Evolutionary conservation across 2,888 invertebrate genomes (phyloP), one percentile per base, ranked within the genome.

Genomic region (Scaptomyza tumidula): DNA sequence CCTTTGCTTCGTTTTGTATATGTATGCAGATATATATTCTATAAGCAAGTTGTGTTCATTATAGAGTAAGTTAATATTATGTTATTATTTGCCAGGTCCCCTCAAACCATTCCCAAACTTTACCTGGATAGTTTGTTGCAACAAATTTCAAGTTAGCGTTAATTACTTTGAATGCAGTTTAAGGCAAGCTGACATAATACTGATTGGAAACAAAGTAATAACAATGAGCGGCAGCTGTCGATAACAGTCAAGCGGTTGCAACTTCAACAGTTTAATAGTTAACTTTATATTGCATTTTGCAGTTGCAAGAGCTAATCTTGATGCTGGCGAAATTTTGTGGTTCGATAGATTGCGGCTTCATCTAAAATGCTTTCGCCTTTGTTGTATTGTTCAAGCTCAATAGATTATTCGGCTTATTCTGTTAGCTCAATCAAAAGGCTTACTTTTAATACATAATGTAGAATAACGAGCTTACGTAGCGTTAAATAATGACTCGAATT

Each of bases 131-230:
- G 44, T 31, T 57, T 52, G 58, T 52, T 31, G 61, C 55, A 73
- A 55, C 63, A 59, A 71, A 67, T 75, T 68, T 58, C 57, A 66
- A 73, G 57, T 14, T 59, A 62, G 50, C 59, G 76, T 79, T 85
- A 87, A 82, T 82, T 71, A 79, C 80, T 79, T 87, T 85, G 68
- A 75, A 82, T 82, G 64, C 67, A 75, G 69, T 68, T 75, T 72
- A 57, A 37, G 64, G 55, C 49, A 6, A 46, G 44, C 45, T 56
- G 54, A 19, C 13, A 24, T 64, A 65, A 45, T 37, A 49, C 41
- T 14, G 33, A 49, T 27, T 16, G 24, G 39, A 61, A 10, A 29
- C 35, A 33, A 2, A 6, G 14, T 44, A 29, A 37, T 35, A 35
- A 63, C 29, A 43, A 62, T 14, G 41, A 24, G 29, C 33, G 19